Percentiles rank a stretch among this genome's conserved stretches.
Evolutionary conservation across 2,888 invertebrate genomes (phyloP).

Genomic region (Pilophorus perplexus): DNA sequence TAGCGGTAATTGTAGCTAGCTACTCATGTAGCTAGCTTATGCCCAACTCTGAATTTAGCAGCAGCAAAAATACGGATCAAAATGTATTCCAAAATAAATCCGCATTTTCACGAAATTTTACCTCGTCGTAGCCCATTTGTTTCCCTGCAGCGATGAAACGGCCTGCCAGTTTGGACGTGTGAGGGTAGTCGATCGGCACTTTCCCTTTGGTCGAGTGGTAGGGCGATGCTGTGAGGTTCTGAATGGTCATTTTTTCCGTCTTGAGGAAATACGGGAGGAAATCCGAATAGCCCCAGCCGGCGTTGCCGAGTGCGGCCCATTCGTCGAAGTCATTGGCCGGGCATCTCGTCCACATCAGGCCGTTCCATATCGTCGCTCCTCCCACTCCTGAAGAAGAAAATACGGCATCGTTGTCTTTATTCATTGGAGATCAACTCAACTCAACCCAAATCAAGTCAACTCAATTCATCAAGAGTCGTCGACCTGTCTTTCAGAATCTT

Average conservation of each 20-base stretch:
- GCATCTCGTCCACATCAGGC: conserved; percentile 53
- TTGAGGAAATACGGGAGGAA: conserved; percentile 49
- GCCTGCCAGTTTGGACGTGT: conserved; percentile 61
- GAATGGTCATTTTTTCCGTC: conserved; percentile 47
- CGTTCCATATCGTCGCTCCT: conserved; percentile 53
- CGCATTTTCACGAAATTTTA: too few species aligned
- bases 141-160: conserved; percentile 65
- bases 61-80: too few species aligned
- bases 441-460: too few species aligned
- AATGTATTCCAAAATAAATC: too few species aligned
- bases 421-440: too few species aligned
- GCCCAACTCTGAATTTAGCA: too few species aligned
- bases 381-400: too few species aligned
- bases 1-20: too few species aligned
- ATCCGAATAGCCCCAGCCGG: conserved; percentile 49
- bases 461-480: too few species aligned
- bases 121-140: conserved; percentile 67
- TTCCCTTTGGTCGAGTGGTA: conserved; percentile 68
- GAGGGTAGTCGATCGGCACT: conserved; percentile 66
- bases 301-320: conserved; percentile 52
- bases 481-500: too few species aligned
- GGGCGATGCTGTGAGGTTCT: conserved; percentile 46
- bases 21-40: too few species aligned
- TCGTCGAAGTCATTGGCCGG: conserved; percentile 52
- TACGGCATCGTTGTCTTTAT: too few species aligned